Evolutionary conservation across 2,888 invertebrate genomes (phyloP), one percentile per base, ranked within the genome.

Genomic region (Helicoverpa assulta): DNA sequence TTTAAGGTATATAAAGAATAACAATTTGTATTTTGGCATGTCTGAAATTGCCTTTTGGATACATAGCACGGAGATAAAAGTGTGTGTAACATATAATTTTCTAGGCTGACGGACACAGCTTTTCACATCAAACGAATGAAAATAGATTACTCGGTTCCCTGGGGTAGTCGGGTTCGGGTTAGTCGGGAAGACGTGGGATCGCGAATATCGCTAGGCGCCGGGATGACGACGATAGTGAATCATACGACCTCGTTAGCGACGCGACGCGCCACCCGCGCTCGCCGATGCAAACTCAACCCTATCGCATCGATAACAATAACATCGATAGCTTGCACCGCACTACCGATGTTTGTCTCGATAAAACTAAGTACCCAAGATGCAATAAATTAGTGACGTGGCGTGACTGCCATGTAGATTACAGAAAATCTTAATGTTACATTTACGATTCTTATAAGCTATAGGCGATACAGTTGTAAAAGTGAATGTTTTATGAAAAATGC

Each of bases 201-300:
- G 86, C 82, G 81, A 82, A 88, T n/a, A 85, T 86, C 82, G 77
- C 85, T 54, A 85, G 93, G 93, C 93, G 94, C 94, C 94, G 89
- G 86, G 88, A 86, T 86, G 92, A 85, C 93, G 93, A 69, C 74
- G 69, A 59, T 82, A 72, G 83, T 93, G 94, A 94, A 87, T 94
- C 93, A 94, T 85, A 63, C 86, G 93, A 86, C 93, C 93, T 91
- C 91, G 85, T 92, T 94, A 89, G 87, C 81, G 76, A 83, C 67
- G 62, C 73, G 69, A 70, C 66, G 55, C 69, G 71, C 50, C 63
- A 56, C 60, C 57, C 53, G 58, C 69, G 54, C 58, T 56, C 64
- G 16, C 21, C 64, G 55, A 56, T 53, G 73, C 62, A 80, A 67
- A 66, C 56, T 78, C 60, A 65, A 74, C 77, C 65, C 70, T 73